Evolutionary conservation across 2,113 vertebrate genomes (phyloP).

Genomic region (Dromas ardeola): DNA sequence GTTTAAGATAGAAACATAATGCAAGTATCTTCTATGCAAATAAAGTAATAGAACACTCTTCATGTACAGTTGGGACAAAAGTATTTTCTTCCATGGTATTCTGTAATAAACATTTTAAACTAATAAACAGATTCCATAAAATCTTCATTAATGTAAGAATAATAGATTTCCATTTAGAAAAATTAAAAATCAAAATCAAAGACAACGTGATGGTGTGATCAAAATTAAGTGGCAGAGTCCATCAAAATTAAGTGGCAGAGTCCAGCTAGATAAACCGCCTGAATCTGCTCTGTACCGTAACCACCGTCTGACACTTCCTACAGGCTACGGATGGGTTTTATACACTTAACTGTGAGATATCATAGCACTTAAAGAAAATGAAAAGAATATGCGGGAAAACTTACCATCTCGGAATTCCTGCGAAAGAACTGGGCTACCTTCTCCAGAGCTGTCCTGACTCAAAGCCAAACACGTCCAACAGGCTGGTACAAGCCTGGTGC

Average conservation of each 20-base stretch:
- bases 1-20: not conserved
- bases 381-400: not conserved
- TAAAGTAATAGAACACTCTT: not conserved
- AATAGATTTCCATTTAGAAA: not conserved
- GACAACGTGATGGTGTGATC: not conserved
- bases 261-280: not conserved
- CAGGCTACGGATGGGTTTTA: not conserved
- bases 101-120: not conserved
- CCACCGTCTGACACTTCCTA: not conserved
- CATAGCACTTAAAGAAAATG: not conserved
- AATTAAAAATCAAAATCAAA: not conserved
- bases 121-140: not conserved
- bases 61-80: not conserved
- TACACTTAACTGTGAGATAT: not conserved
- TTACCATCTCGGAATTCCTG: not conserved
- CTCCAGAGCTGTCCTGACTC: not conserved
- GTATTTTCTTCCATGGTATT: not conserved
- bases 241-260: not conserved
- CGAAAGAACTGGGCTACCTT: not conserved
- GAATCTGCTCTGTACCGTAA: not conserved
- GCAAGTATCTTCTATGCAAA: not conserved
- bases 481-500: not conserved
- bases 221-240: not conserved
- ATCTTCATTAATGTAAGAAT: not conserved
- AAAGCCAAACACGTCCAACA: not conserved